Evolutionary conservation across 2,113 vertebrate species (phyloP).

Genomic region (Percopsis transmontana): DNA sequence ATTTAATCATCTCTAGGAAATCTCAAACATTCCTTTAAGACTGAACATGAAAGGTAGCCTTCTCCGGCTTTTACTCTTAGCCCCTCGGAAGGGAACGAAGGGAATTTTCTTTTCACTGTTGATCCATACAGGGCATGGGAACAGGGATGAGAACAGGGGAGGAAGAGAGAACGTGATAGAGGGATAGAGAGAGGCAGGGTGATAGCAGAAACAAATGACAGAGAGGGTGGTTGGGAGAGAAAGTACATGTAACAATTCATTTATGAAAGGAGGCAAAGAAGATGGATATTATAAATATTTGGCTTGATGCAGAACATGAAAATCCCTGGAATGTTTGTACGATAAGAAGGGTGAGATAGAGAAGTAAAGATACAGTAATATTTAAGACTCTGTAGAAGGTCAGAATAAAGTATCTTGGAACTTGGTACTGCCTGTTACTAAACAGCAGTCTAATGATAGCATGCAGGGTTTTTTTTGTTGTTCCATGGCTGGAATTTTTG

Average conservation of each 20-base stretch:
- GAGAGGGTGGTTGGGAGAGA: slow-evolving; percentile 37
- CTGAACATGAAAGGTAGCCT: slow-evolving; percentile 74
- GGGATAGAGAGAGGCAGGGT: slow-evolving; percentile 35
- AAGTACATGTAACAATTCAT: neutral
- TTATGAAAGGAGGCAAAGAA: slow-evolving; percentile 2
- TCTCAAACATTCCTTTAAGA: slow-evolving; percentile 72
- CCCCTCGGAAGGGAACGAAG: slow-evolving; percentile 57
- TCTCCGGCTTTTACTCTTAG: slow-evolving; percentile 66
- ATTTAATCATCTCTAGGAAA: slow-evolving; percentile 75
- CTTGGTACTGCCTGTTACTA: slow-evolving; percentile 12
- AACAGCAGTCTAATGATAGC: slow-evolving; percentile 35
- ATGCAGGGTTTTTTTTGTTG: slow-evolving; percentile 3
- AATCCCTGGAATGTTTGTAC: slow-evolving; percentile 2
- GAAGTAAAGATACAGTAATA: neutral
- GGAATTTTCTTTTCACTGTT: slow-evolving; percentile 61
- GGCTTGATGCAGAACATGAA: slow-evolving; percentile 11
- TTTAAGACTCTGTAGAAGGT: neutral
- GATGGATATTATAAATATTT: slow-evolving; percentile 43
- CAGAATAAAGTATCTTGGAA: slow-evolving; percentile 8
- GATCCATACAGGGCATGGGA: slow-evolving; percentile 46
- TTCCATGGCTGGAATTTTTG: no score
- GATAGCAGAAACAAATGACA: slow-evolving; percentile 3
- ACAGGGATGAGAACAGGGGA: slow-evolving; percentile 42
- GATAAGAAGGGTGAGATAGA: slow-evolving; percentile 3
- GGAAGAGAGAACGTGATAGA: slow-evolving; percentile 25